Evolutionary conservation across 2,888 invertebrate genomes (phyloP).

Genomic region (Sminthurides aquaticus): DNA sequence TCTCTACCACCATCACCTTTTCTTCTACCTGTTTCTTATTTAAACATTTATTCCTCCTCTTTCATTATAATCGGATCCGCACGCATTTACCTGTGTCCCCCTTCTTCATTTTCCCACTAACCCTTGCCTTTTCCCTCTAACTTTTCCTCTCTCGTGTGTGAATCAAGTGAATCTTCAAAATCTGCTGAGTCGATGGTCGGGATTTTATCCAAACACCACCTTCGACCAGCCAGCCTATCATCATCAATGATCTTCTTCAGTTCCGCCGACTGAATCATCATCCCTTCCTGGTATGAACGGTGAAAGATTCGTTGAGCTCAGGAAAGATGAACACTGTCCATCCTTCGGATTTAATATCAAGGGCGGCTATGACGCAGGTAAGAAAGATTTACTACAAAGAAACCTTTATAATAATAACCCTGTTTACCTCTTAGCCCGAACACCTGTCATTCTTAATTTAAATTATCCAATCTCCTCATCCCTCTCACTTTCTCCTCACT

Average conservation of each 20-base stretch:
- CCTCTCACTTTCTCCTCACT: background rate
- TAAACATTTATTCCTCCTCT: background rate
- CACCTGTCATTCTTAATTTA: background rate
- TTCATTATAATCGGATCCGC: background rate
- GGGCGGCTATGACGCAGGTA: constrained; percentile 38
- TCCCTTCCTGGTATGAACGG: constrained; percentile 14
- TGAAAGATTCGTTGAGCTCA: constrained; percentile 23
- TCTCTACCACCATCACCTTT: background rate
- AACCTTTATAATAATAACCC: background rate
- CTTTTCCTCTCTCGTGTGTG: too few species aligned
- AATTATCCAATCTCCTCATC: background rate
- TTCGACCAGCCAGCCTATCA: background rate
- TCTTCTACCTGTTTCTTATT: background rate
- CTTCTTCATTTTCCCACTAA: too few species aligned
- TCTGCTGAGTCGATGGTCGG: too few species aligned
- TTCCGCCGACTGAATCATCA: background rate
- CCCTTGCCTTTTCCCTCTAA: too few species aligned
- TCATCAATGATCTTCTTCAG: background rate
- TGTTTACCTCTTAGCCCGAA: background rate
- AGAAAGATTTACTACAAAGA: background rate
- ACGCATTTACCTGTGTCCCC: background rate
- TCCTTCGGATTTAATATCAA: constrained; percentile 42
- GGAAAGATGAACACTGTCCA: constrained; percentile 22
- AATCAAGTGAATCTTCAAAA: too few species aligned
- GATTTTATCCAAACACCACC: too few species aligned